phyloP scores from a whole-genome alignment of 2,113 vertebrate species.

The Pycnonotus jocosus region DNA sequence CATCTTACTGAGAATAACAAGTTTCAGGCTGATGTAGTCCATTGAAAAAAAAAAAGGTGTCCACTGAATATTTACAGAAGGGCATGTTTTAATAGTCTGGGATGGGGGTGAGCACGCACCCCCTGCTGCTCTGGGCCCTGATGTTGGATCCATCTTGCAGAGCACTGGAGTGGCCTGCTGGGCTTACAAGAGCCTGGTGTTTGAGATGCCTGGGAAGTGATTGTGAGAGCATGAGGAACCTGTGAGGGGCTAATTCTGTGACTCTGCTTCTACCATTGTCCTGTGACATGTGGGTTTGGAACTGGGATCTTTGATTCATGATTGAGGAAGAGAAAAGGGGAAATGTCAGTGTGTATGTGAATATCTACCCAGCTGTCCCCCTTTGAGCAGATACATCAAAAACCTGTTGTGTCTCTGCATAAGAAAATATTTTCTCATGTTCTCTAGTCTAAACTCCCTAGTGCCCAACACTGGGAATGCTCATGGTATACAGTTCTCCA shows the following conservation, averaged over 20 bases:
- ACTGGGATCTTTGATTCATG: background rate
- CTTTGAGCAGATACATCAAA: background rate
- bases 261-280: background rate
- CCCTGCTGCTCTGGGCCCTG: background rate
- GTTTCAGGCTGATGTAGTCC: background rate
- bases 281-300: background rate
- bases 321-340: background rate
- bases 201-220: background rate
- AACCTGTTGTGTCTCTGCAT: background rate
- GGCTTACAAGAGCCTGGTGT: background rate
- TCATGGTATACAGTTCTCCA: rapidly evolving
- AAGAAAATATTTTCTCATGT: background rate
- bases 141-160: background rate
- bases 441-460: background rate
- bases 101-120: background rate
- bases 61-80: too few species aligned
- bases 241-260: background rate
- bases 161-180: background rate
- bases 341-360: background rate
- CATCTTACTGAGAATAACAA: background rate
- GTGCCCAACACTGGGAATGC: background rate
- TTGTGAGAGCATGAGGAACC: background rate
- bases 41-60: background rate
- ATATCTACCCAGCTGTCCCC: background rate
- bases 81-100: rapidly evolving